Evolutionary conservation across 2,888 invertebrate species (phyloP), one percentile per base, ranked within the genome.

Genomic region (Apotomis betuletana): DNA sequence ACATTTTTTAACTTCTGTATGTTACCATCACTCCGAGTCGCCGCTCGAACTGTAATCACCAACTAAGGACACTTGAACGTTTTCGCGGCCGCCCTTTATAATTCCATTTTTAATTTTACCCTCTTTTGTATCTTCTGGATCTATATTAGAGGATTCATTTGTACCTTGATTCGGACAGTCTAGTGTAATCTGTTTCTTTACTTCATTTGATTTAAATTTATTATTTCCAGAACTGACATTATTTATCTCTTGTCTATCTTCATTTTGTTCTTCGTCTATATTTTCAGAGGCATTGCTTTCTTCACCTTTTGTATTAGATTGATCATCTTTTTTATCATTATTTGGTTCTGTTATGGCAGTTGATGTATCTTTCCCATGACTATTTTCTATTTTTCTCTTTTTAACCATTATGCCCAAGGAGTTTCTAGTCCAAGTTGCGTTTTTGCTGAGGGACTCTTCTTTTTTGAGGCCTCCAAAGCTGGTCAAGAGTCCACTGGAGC

Each of bases 381-480:
- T 41, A 61, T 3, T 62, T 5, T 38, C 77, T 61, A 73, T 51
- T 80, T 83, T 85, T 74, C 73, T 79, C 74, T 74, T 85, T 75
- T 90, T 94, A 49, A 93, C 75, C 51, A 85, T 83, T 54, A 94
- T 92, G 0, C 94, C 94, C 74, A 94, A 83, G 9, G 84, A 74
- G 79, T 88, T 88, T 80, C 93, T 88, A 5, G 86, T 87, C 57
- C 91, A 76, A 1, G 75, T 74, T 38, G 77, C 70, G 74, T 77
- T 87, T 81, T 90, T 91, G 67, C 82, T 91, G 0, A 95, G 80
- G 0, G 91, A 89, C 76, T 94, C 94, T 76, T 95, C 94, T 64
- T 91, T 92, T 77, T 94, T 95, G 0, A 94, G 78, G 0, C 94
- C 95, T 5, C 94, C 94, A 80, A 95, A 94, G 41, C 89, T 89